Evolutionary conservation across 1,140 invertebrate genomes (phyloP), one percentile per base, ranked within the genome.

Genomic region (Caerostris extrusa): DNA sequence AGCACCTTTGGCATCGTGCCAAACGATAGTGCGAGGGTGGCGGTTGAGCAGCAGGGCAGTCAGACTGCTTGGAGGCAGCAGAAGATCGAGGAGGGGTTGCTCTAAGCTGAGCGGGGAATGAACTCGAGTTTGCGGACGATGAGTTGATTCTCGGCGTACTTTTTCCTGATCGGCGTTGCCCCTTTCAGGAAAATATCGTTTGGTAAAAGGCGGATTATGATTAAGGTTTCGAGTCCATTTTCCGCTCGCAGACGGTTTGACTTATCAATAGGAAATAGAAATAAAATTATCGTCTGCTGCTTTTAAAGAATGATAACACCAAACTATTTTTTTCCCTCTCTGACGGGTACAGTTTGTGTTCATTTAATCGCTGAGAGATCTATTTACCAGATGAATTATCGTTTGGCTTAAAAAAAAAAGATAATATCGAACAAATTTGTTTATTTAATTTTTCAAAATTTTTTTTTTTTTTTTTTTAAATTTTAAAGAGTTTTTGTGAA

Each of bases 31-130:
- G 55, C 58, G 55, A 69, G 58, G 50, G 14, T 60, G 90, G 90
- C 50, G 90, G 71, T 58, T 17, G 77, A 55, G 71, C 17, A 34
- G 58, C 10, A 83, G 55, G 71, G 56, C 60, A 83, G 61, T 91
- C 90, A 91, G 90, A 91, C 90, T 71, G 90, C 90, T 91, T 91
- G 90, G 90, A 91, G 90, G 90, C 77, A 83, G 77, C 58, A 77
- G 55, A 69, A 81, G 67, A 58, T 34, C 53, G 53, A 77, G 56
- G 64, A 57, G n/a, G 53, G 7, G 14, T n/a, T 12, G 60, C 58
- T 34, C 34, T n/a, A 61, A 61, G 53, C 7, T 56, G 10, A 87
- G 7, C n/a, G 69, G 60, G 71, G 71, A 91, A 91, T 83, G 81
- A 91, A 91, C 77, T 55, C 50, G 55, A 7, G 77, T 83, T 77